Percentiles rank a stretch among this genome's conserved stretches.
These are phyloP conservation scores for Melitaea cinxia DNA, from an alignment of 1,140 invertebrate genomes.

Conservation along the genomic window DNA sequence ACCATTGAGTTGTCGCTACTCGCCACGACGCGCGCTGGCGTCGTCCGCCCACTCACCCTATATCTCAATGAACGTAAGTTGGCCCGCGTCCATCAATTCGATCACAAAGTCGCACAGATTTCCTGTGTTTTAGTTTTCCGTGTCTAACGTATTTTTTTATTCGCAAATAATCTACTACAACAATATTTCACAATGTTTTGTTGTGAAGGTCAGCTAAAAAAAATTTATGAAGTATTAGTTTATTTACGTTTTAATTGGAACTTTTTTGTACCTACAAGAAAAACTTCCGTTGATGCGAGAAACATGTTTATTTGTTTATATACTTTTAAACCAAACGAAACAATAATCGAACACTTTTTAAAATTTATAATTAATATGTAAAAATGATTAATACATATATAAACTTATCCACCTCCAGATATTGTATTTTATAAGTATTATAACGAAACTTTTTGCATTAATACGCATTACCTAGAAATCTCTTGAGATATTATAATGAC, in stretches of 20 bases:
- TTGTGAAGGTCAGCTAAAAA: neutral
- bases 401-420: too few relatives aligned
- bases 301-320: too few relatives aligned
- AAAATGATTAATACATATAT: too few relatives aligned
- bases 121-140: slow-evolving; percentile 34
- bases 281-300: too few relatives aligned
- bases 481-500: slow-evolving; percentile 2
- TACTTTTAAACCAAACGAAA: too few relatives aligned
- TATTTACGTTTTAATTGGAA: too few relatives aligned
- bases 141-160: slow-evolving; percentile 25
- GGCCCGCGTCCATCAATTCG: slow-evolving; percentile 48
- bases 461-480: neutral
- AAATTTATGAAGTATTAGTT: neutral
- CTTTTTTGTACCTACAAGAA: neutral
- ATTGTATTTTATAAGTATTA: too few relatives aligned
- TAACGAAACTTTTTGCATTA: neutral
- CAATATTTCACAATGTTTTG: neutral
- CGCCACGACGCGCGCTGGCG: slow-evolving; percentile 54
- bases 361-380: too few relatives aligned
- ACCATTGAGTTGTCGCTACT: slow-evolving; percentile 56
- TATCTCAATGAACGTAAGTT: slow-evolving; percentile 50
- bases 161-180: neutral
- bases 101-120: slow-evolving; percentile 40
- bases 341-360: too few relatives aligned
- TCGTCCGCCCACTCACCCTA: slow-evolving; percentile 43